Base-by-base conservation (phyloP, 2,113 vertebrate species). In the Jaculus jaculus region DNA sequence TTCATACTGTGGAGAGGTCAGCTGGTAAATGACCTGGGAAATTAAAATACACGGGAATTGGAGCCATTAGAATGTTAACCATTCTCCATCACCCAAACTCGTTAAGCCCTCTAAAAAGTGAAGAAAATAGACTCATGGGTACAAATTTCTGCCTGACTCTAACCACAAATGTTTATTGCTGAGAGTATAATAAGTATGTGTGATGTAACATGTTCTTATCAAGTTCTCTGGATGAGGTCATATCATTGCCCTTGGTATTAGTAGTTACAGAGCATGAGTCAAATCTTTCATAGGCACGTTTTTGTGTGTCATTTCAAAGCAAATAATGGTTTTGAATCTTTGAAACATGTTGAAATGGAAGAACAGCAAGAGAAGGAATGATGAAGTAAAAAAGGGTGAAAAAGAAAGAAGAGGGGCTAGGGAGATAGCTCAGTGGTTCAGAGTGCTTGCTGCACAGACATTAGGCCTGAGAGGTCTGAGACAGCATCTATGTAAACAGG, bases 11-110 rank as follows among this genome's bases (percentile, higher is more conserved):
- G 2, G 21, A 7, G 15, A 39, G 9, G n/a, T 37, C 4, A 13
- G 15, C 75, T 51, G 30, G 68, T 54, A 88, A 86, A 80, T 75
- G 74, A 69, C 63, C 20, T 90, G 17, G 71, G n/a, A 88, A 60
- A 84, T 92, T 95, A 74, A 95, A 94, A 91, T 65, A 71, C 69
- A 4, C 20, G 4, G 68, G 89, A 84, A 81, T 51, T 11, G 0
- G 13, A 77, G 68, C 10, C 80, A 71, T 87, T 82, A n/a, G 17
- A 58, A 30, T 34, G 1, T 79, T 60, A 47, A 37, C 7, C 3
- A 39, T 65, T 88, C n/a, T 65, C 30, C 3, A 37, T 18, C 34
- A 73, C 24, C 26, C 26, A 71, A 42, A 69, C 9, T 88, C 23
- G 24, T 8, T 47, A 20, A 54, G 16, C 30, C n/a, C 0, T 37